These are phyloP conservation scores for Macrostomum cliftonense DNA, from an alignment of 2,888 invertebrate genomes.

Conservation along the genomic window DNA sequence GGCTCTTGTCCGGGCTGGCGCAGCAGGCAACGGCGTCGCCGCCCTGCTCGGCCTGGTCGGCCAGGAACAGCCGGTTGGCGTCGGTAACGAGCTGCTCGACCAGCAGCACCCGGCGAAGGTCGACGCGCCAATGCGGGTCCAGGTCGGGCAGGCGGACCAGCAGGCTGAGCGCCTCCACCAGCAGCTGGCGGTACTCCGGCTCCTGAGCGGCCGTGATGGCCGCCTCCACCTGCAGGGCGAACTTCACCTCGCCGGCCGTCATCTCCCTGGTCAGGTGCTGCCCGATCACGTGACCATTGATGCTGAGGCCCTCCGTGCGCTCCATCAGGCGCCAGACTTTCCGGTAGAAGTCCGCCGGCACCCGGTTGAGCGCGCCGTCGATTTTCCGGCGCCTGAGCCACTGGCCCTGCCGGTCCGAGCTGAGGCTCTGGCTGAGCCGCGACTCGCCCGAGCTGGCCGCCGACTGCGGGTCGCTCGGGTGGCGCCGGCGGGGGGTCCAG, in stretches of 20 bases:
- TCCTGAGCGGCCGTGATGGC: constrained; percentile 88
- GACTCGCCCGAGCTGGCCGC: no score
- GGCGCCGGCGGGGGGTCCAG: no score
- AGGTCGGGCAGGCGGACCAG: constrained; percentile 54
- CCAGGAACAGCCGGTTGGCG: constrained; percentile 79
- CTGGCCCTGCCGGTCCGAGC: constrained; percentile 12
- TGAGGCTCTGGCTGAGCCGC: no score
- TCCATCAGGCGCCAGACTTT: constrained; percentile 54
- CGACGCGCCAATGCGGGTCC: constrained; percentile 20
- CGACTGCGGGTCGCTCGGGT: no score
- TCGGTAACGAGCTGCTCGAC: constrained; percentile 78
- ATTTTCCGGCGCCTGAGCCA: constrained; percentile 80
- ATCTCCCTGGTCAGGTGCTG: constrained; percentile 8
- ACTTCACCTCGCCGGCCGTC: constrained; percentile 84
- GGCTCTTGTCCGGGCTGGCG: neutral
- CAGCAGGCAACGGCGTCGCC: neutral
- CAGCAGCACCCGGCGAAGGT: constrained; percentile 25
- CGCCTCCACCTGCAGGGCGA: constrained; percentile 86
- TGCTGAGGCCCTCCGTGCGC: constrained; percentile 41
- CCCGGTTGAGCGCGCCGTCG: constrained; percentile 88
- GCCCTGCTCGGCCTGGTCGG: constrained; percentile 51
- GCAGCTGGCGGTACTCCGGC: constrained; percentile 85
- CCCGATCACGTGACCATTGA: constrained; percentile 5
- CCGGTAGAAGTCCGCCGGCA: constrained; percentile 86
- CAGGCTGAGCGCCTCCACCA: constrained; percentile 87